Conservation (phyloP, 2,888 invertebrate species). For the Ophion ventricosus region DNA sequence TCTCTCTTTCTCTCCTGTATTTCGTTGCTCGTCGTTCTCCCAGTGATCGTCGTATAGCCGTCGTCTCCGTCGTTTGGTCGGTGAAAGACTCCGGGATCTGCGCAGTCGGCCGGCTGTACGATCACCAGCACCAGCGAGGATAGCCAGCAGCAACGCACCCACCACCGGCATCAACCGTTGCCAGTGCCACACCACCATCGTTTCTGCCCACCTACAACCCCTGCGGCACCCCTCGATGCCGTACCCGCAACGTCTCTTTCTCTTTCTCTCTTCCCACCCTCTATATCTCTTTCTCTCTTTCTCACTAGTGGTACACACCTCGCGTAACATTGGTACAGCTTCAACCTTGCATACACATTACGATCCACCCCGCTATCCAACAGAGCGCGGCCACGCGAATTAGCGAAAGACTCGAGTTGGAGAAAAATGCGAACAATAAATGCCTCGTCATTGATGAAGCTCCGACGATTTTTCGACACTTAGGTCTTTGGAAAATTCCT, state of each 20-base stretch:
- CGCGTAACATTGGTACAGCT: slow-evolving; percentile 46
- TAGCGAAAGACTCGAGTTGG: slow-evolving; percentile 53
- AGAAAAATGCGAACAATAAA: slow-evolving; percentile 52
- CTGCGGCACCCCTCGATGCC: slow-evolving; percentile 49
- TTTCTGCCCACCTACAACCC: slow-evolving; percentile 52
- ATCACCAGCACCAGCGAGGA: slow-evolving; percentile 51
- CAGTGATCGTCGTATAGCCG: slow-evolving; percentile 68
- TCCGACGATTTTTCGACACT: background rate
- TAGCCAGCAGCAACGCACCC: slow-evolving; percentile 36
- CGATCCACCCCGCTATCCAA: background rate
- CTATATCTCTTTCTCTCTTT: slow-evolving; percentile 36
- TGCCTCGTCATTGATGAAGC: background rate
- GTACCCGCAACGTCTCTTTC: slow-evolving; percentile 56
- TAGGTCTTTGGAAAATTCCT: background rate
- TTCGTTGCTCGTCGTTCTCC: slow-evolving; percentile 49
- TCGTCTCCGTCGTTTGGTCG: slow-evolving; percentile 39
- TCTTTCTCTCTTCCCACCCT: slow-evolving; percentile 31
- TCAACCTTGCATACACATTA: slow-evolving; percentile 24
- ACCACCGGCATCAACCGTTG: slow-evolving; percentile 34
- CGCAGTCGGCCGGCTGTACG: slow-evolving; percentile 72
- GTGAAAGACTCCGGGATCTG: slow-evolving; percentile 74
- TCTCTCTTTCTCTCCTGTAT: slow-evolving; percentile 13
- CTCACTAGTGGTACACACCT: slow-evolving; percentile 37
- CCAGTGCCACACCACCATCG: slow-evolving; percentile 42
- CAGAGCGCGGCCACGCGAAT: slow-evolving; percentile 26